Conservation (phyloP, 2,888 invertebrate genomes). For the Mythimna impura region DNA sequence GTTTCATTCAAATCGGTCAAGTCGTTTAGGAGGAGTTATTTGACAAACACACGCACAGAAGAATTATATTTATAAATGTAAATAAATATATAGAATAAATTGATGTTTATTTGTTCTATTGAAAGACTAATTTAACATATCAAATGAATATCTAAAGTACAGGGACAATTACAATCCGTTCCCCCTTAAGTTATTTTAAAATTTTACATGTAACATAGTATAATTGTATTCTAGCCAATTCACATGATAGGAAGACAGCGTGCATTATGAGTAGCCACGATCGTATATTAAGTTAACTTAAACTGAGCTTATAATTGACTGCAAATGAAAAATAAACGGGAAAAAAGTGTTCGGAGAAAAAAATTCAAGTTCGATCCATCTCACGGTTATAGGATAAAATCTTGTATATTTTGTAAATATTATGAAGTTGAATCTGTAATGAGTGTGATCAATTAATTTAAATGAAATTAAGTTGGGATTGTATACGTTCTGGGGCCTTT, state of each 20-base stretch:
- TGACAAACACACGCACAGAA: too few species aligned
- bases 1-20: too few species aligned
- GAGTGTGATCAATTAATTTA: slow-evolving; percentile 68
- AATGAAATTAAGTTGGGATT: slow-evolving; percentile 53
- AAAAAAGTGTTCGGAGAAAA: slow-evolving; percentile 36
- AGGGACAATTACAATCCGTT: background rate
- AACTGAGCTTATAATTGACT: slow-evolving; percentile 46
- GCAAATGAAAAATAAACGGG: slow-evolving; percentile 37
- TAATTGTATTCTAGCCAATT: background rate
- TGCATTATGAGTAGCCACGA: slow-evolving; percentile 31
- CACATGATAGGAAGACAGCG: background rate
- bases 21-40: too few species aligned
- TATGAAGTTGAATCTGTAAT: slow-evolving; percentile 73
- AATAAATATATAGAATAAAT: background rate
- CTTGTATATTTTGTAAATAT: slow-evolving; percentile 81
- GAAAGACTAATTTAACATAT: slow-evolving; percentile 10
- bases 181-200: background rate
- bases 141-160: slow-evolving; percentile 2
- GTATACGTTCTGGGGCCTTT: slow-evolving; percentile 21
- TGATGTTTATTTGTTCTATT: background rate
- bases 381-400: slow-evolving; percentile 56
- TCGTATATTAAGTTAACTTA: slow-evolving; percentile 24
- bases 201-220: background rate
- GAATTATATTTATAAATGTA: too few species aligned
- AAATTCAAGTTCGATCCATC: slow-evolving; percentile 54